Base-by-base conservation (phyloP, 2,888 invertebrate species). In the Brassicogethes aeneus region DNA sequence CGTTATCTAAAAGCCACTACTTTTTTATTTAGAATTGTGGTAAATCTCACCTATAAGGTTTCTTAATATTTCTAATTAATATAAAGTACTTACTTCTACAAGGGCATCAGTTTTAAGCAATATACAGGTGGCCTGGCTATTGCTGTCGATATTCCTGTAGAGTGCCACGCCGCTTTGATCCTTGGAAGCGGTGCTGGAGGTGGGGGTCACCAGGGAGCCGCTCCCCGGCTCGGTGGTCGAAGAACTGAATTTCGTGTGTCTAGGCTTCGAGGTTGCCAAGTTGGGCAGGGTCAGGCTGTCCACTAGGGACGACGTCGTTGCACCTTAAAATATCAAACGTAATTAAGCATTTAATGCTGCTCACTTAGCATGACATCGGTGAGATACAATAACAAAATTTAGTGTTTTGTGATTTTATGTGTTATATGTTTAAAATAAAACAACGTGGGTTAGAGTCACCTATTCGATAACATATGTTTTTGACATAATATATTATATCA, bases 81-180 rank as follows among this genome's bases (percentile, higher is more conserved):
- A n/a, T n/a, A n/a, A n/a, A n/a, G n/a, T n/a, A 34, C 39, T 50
- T 53, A 66, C 68, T 57, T 68, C 68, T 30, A 89, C 75, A 3
- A 88, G 65, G 0, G 83, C 88, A 61, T 89, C 89, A 15, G 84
- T 83, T 49, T 78, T 78, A 17, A 89, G 72, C 16, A 89, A 69
- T 49, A 89, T 87, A 59, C 89, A 89, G 1, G 88, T 86, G 47
- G 80, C 79, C 1, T 82, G 85, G 12, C 47, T 52, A 39, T 78
- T 79, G 46, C 77, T 75, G 31, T 79, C 76, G 51, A 79, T 76
- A 17, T 85, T 71, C 34, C 86, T 74, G 60, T 86, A 87, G 8
- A 81, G 69, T 2, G 63, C 61, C n/a, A 61, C 54, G 2, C 60
- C 65, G 3, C 54, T 48, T 3, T 51, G 34, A 29, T 54, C 56